Conservation (phyloP, 92 coral and sea anemone genomes). For the Bergia sp. region DNA sequence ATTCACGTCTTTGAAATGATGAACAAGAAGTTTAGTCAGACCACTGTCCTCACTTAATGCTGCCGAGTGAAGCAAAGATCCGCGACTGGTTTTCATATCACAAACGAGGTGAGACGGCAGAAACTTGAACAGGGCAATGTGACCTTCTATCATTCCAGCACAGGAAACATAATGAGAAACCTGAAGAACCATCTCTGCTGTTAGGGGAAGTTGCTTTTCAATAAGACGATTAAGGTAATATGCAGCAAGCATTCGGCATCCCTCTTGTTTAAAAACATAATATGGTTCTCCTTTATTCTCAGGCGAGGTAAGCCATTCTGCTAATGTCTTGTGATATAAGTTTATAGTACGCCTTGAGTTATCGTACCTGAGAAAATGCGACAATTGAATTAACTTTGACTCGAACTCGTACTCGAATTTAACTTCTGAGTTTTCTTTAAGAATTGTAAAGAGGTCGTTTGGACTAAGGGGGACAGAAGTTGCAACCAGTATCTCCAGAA, state of each 20-base stretch:
- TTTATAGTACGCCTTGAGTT: neutral
- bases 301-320: slow-evolving; percentile 30
- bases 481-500: slow-evolving; percentile 27
- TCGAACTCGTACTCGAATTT: neutral
- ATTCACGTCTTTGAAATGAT: slow-evolving; percentile 48
- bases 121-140: neutral
- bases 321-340: slow-evolving; percentile 17
- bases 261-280: slow-evolving; percentile 18
- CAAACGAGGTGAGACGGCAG: neutral
- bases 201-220: neutral
- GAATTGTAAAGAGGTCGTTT: neutral
- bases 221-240: neutral
- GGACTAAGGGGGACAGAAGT: slow-evolving; percentile 9
- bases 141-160: slow-evolving; percentile 20
- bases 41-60: neutral
- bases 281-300: slow-evolving; percentile 21
- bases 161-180: slow-evolving; percentile 18
- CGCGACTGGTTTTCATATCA: neutral
- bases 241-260: slow-evolving; percentile 12
- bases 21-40: slow-evolving; percentile 38
- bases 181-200: slow-evolving; percentile 9
- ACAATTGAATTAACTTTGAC: neutral
- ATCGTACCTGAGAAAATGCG: slow-evolving; percentile 11
- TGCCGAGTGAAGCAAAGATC: slow-evolving; percentile 17
- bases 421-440: neutral